Evolutionary conservation across 2,797 vertebrate genomes (phyloP).

Genomic region (Ibycter americanus): DNA sequence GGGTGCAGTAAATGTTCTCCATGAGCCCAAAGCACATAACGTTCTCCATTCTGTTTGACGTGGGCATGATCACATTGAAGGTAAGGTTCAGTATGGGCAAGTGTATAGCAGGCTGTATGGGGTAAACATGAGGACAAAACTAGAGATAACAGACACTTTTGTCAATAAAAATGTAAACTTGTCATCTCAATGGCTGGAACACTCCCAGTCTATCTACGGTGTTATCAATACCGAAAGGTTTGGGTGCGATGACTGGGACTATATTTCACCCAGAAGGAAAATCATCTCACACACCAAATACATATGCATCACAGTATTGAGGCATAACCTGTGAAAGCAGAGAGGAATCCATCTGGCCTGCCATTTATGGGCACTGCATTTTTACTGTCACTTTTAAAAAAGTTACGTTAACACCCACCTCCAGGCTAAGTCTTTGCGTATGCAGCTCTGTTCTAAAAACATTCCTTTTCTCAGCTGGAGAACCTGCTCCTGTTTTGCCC

Average conservation of each 20-base stretch:
- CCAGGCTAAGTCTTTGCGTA: constrained; percentile 10
- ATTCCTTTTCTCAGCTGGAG: constrained; percentile 22
- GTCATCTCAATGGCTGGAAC: neutral
- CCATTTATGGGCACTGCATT: constrained; percentile 27
- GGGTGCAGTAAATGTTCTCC: neutral
- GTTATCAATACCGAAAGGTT: neutral
- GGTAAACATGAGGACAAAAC: neutral
- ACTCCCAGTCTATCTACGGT: neutral
- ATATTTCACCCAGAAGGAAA: neutral
- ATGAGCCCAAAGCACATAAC: neutral
- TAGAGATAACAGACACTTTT: neutral
- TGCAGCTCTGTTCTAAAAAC: constrained; percentile 45
- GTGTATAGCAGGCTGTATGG: neutral
- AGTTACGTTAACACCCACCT: constrained; percentile 51
- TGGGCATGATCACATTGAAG: neutral
- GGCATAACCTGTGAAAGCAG: neutral
- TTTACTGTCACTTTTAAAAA: constrained; percentile 38
- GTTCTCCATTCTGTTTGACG: neutral
- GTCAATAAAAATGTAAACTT: neutral
- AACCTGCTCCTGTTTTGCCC: neutral
- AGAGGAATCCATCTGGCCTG: constrained; percentile 28
- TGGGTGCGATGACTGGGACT: neutral
- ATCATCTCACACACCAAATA: neutral
- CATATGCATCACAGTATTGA: neutral
- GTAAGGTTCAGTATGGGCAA: neutral